Evolutionary conservation across 2,797 vertebrate genomes (phyloP).

Genomic region (Enteromius argenteus): DNA sequence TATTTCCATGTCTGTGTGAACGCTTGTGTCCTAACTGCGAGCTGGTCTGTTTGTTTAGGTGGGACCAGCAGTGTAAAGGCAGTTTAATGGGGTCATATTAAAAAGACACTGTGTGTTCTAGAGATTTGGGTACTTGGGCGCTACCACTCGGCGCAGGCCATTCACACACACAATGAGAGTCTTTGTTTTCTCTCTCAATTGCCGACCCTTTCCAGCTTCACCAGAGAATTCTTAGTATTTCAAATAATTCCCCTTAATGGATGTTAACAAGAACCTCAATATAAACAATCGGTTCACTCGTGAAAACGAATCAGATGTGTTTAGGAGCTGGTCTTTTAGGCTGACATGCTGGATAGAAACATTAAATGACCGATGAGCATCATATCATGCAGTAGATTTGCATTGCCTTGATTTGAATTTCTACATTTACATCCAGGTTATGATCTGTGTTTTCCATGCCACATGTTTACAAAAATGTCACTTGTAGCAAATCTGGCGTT

Average conservation of each 20-base stretch:
- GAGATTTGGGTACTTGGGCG: conserved; percentile 38
- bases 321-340: conserved; percentile 24
- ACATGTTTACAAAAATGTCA: background rate
- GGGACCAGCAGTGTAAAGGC: conserved; percentile 39
- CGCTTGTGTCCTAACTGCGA: conserved; percentile 7
- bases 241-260: conserved; percentile 33
- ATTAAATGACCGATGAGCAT: conserved; percentile 34
- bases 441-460: background rate
- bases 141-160: conserved; percentile 44
- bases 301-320: conserved; percentile 31
- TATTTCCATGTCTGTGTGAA: background rate
- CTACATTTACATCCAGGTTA: background rate
- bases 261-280: conserved; percentile 35
- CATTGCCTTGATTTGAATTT: conserved; percentile 2
- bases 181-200: conserved; percentile 57
- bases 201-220: conserved; percentile 42
- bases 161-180: conserved; percentile 52
- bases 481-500: background rate
- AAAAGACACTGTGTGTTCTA: conserved; percentile 50
- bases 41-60: conserved; percentile 39
- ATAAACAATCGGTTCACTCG: conserved; percentile 43
- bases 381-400: conserved; percentile 21
- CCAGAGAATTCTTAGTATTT: conserved; percentile 31
- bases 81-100: conserved; percentile 46
- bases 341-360: conserved; percentile 18